Evolutionary conservation across 2,113 vertebrate species (phyloP).

Genomic region (Merops nubicus): DNA sequence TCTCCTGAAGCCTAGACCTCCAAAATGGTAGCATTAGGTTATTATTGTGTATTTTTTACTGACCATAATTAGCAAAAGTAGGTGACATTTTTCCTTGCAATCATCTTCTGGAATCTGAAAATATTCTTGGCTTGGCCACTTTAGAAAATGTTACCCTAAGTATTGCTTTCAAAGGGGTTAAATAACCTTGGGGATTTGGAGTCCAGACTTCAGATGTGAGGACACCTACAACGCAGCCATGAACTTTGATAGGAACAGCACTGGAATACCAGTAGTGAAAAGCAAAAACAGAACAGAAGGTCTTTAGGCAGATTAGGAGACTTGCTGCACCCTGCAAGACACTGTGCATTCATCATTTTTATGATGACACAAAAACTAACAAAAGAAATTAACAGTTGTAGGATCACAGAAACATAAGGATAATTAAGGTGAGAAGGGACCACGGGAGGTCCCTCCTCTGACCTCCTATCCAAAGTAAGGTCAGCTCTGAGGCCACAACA

Average conservation of each 20-base stretch:
- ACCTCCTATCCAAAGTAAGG: neutral
- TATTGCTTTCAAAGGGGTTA: neutral
- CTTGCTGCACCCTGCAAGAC: neutral
- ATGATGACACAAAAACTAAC: neutral
- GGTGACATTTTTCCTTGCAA: neutral
- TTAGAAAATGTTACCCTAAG: too few relatives aligned
- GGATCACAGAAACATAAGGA: neutral
- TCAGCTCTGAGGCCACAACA: neutral
- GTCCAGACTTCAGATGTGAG: neutral
- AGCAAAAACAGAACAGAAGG: neutral
- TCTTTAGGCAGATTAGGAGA: neutral
- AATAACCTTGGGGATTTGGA: neutral
- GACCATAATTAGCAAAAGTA: neutral
- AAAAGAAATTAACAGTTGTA: neutral
- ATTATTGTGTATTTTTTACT: neutral
- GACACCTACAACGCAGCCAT: neutral
- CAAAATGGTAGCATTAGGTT: neutral
- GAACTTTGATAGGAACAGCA: neutral
- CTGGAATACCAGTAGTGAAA: neutral
- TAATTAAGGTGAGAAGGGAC: neutral
- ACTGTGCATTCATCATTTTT: neutral
- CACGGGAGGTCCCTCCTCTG: neutral
- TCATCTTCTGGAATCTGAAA: neutral
- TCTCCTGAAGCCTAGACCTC: neutral
- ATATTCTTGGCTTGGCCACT: neutral